phyloP scores from a whole-genome alignment of 2,888 invertebrate genomes.

The Girardia tigrina region DNA sequence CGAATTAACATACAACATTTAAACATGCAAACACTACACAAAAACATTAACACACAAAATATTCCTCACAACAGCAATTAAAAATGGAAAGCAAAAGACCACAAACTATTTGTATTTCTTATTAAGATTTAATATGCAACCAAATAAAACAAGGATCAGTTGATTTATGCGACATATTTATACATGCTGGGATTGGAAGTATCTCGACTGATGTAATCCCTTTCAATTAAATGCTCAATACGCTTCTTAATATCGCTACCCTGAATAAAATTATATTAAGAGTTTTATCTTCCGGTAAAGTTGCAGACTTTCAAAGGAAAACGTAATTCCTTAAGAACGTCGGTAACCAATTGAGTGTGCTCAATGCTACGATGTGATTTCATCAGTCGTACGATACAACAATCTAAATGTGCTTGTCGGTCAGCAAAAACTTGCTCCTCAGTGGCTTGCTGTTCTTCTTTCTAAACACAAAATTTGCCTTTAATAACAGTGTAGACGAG shows the following conservation, averaged over 20 bases:
- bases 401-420: slow-evolving; percentile 97
- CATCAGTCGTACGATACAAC: slow-evolving; percentile 87
- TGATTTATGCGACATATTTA: slow-evolving; percentile 81
- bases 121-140: background rate
- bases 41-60: no score
- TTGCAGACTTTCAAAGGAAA: slow-evolving; percentile 99
- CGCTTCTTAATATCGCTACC: slow-evolving; percentile 93
- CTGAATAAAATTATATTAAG: no score
- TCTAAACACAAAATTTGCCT: slow-evolving; percentile 54
- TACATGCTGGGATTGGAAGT: slow-evolving; percentile 94
- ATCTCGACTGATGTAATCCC: slow-evolving; percentile 97
- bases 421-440: slow-evolving; percentile 97
- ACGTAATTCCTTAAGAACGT: slow-evolving; percentile 88
- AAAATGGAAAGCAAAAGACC: no score
- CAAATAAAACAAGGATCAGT: background rate
- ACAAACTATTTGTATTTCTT: no score
- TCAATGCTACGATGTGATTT: slow-evolving; percentile 90
- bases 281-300: no score
- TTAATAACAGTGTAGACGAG: no score
- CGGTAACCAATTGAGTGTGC: slow-evolving; percentile 87
- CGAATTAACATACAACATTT: no score
- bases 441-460: slow-evolving; percentile 81
- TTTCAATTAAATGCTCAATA: slow-evolving; percentile 91
- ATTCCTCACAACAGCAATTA: no score
- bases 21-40: no score